phyloP scores from a whole-genome alignment of 2,113 vertebrate species.

The Sisor rabdophorus region DNA sequence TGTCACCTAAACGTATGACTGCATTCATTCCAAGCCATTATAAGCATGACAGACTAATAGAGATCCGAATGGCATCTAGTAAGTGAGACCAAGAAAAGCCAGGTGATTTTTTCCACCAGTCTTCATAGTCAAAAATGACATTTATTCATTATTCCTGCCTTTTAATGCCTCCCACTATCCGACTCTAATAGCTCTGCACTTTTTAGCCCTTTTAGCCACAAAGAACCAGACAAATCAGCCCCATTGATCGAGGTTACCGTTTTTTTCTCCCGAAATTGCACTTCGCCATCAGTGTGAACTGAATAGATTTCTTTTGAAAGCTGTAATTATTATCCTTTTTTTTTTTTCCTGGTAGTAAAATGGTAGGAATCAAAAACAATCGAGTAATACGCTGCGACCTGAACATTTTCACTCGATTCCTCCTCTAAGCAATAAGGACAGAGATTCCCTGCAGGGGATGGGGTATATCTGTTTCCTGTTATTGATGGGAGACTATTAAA shows the following conservation, averaged over 20 bases:
- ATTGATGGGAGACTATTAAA: not conserved
- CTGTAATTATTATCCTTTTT: constrained; percentile 17
- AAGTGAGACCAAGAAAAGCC: constrained; percentile 3
- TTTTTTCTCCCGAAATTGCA: not conserved
- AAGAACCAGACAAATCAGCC: constrained; percentile 20
- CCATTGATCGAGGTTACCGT: constrained; percentile 26
- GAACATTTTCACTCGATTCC: constrained; percentile 12
- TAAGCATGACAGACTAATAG: constrained; percentile 15
- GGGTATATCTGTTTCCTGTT: no score
- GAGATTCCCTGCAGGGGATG: not conserved
- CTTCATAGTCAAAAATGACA: not conserved
- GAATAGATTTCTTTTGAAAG: constrained; percentile 28
- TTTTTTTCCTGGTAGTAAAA: constrained; percentile 7
- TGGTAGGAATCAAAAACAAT: constrained; percentile 14
- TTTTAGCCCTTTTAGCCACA: constrained; percentile 8
- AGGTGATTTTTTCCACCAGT: not conserved
- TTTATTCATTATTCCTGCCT: constrained; percentile 23
- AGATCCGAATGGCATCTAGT: constrained; percentile 9
- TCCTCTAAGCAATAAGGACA: not conserved
- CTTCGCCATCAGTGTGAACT: constrained; percentile 11
- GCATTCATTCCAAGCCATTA: constrained; percentile 3
- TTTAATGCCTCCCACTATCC: constrained; percentile 16
- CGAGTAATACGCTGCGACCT: constrained; percentile 3
- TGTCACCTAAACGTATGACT: constrained; percentile 1
- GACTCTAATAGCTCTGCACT: not conserved